Base-by-base conservation (phyloP, 1,140 invertebrate species). In the Orchesella cincta region DNA sequence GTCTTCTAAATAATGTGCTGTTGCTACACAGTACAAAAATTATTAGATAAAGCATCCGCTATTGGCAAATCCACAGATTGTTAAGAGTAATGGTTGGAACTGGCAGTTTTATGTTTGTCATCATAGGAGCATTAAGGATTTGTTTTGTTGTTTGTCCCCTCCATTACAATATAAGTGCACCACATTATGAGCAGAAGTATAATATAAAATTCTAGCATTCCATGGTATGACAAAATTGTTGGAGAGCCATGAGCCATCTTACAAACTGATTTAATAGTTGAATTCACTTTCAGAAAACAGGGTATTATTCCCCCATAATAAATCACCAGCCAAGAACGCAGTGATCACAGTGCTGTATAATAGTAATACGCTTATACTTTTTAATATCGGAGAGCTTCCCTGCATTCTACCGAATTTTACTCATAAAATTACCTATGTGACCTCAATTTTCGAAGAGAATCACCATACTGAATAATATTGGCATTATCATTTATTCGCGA, bases 51-150 rank as follows among this genome's bases (percentile, higher is more conserved):
- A 46, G 8, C 39, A 46, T 46, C 8, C 39, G 39, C 39, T 12
- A 46, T 12, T 46, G 39, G 23, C 54, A 23, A 31, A 31, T 67
- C 62, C 31, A 67, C 62, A 31, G 26, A 67, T 67, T 67, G 33
- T 67, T 67, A 67, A 67, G 62, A 67, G 23, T 67, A 67, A 67
- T 67, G 62, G 33, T 29, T 67, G 62, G 26, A 67, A 31, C 8
- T 67, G 62, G 23, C 62, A 67, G 28, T 67, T 67, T 67, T 67
- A 67, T 67, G 62, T 67, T 67, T 67, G 62, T 67, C 62, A 67
- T 67, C 62, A 67, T 12, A 67, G 33, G 33, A 67, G 62, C 29
- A 67, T 67, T 67, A 67, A 33, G 62, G 28, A 31, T 67, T 67
- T 23, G 12, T 23, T n/a, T 57, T 57, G 54, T 57, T 57, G 54